Evolutionary conservation across 2,113 vertebrate genomes (phyloP), one percentile per base, ranked within the genome.

Genomic region (Polypterus bichir): DNA sequence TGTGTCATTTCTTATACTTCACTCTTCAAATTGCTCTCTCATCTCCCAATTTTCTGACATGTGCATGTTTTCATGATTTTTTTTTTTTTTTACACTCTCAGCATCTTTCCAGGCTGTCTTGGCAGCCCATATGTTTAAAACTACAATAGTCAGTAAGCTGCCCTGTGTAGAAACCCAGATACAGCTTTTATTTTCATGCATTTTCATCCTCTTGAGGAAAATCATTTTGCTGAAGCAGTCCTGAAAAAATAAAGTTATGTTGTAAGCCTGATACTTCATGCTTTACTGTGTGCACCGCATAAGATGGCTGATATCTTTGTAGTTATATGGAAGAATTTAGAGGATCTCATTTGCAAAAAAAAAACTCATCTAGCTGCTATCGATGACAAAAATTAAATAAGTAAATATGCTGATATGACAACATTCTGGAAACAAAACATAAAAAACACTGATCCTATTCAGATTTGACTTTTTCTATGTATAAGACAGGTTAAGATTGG

Each of bases 51-150:
- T 27, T 27, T 55, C 10, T 55, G 54, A 55, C 9, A 55, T 27
- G 27, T 27, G 27, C 27, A 27, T 27, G 27, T 27, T 27, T 27
- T 27, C 27, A 27, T 27, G 27, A 27, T 27, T 27, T 27, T 27
- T 27, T 27, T 55, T 55, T 27, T 55, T 55, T 11, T 11, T 47
- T 48, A 7, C n/a, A n/a, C 54, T 57, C 54, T 48, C n/a, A 11
- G 54, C 54, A 55, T 55, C 9, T 62, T 44, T 47, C 62, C 9
- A 9, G 10, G 62, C 54, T 49, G 62, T 11, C n/a, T 55, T 57
- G 62, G 56, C 62, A 63, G 62, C 54, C 58, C 47, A 47, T 55
- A 63, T 63, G 45, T 63, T 55, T 63, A 44, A 57, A 27, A 27
- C 2, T 54, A 27, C 62, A 63, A 57, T 47, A 54, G 46, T 54